Evolutionary conservation across 2,113 vertebrate species (phyloP).

Genomic region (Megaceryle torquata): DNA sequence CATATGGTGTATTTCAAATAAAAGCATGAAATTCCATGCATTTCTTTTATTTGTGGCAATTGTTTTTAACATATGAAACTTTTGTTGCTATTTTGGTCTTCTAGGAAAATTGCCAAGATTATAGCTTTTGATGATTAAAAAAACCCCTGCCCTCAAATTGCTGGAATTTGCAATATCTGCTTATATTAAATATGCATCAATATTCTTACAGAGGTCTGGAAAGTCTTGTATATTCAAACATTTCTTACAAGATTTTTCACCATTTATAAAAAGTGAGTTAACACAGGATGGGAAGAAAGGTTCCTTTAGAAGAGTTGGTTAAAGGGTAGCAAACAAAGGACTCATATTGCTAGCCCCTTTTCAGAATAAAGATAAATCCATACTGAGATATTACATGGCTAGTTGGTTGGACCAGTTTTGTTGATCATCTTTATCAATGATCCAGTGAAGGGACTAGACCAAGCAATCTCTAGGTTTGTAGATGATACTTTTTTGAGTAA

Average conservation of each 20-base stretch:
- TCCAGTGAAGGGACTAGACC: neutral
- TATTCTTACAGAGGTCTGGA: neutral
- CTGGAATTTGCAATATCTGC: neutral
- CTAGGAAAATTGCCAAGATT: constrained; percentile 50
- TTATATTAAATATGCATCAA: neutral
- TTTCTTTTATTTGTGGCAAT: constrained; percentile 66
- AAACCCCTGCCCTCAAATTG: neutral
- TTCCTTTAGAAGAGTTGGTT: neutral
- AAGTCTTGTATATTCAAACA: neutral
- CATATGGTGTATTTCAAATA: constrained; percentile 75
- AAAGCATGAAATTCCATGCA: constrained; percentile 64
- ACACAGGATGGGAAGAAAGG: neutral
- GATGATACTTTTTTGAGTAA: neutral
- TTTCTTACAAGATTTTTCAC: neutral
- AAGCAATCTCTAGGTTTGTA: neutral
- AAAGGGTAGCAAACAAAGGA: neutral
- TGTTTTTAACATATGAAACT: constrained; percentile 58
- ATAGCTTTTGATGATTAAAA: constrained; percentile 1
- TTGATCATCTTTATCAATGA: neutral
- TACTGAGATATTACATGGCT: neutral
- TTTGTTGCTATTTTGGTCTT: constrained; percentile 60
- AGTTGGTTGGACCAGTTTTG: neutral
- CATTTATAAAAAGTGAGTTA: neutral
- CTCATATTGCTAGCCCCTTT: neutral
- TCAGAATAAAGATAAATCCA: neutral